These are phyloP conservation scores for Hycleus cichorii DNA, from an alignment of 1,140 invertebrate genomes.

Conservation along the genomic window DNA sequence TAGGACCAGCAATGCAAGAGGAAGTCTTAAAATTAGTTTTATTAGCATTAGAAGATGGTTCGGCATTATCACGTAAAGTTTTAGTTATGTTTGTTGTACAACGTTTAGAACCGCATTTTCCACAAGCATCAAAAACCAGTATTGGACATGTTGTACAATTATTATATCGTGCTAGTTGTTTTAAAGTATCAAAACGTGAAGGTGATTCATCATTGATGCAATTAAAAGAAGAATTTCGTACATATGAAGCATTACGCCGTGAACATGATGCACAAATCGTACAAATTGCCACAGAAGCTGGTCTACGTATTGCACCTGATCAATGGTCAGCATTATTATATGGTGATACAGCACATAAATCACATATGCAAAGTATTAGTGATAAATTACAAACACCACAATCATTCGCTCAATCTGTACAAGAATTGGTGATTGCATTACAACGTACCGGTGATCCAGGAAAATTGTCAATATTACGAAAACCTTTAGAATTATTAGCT, in stretches of 20 bases:
- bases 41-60: slow-evolving; percentile 90
- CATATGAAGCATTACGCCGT: slow-evolving; percentile 83
- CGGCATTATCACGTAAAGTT: slow-evolving; percentile 93
- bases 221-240: slow-evolving; percentile 94
- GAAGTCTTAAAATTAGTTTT: slow-evolving; percentile 93
- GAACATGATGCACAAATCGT: slow-evolving; percentile 99
- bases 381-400: slow-evolving; percentile 88
- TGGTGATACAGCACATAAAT: slow-evolving; percentile 91
- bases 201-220: slow-evolving; percentile 98
- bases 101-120: slow-evolving; percentile 88
- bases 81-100: slow-evolving; percentile 98
- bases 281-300: slow-evolving; percentile 95
- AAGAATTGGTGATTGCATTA: slow-evolving; percentile 85
- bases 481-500: slow-evolving; percentile 78
- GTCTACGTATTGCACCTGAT: slow-evolving; percentile 92
- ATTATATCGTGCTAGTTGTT: slow-evolving; percentile 94
- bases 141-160: slow-evolving; percentile 98
- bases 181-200: slow-evolving; percentile 96
- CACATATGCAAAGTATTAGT: slow-evolving; percentile 98
- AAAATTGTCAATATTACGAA: slow-evolving; percentile 66
- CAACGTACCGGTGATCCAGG: slow-evolving; percentile 87
- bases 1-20: slow-evolving; percentile 99
- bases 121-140: slow-evolving; percentile 96
- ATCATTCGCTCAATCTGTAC: slow-evolving; percentile 82
- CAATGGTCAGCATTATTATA: slow-evolving; percentile 97